These are phyloP conservation scores for Thera obeliscata DNA, from an alignment of 2,888 invertebrate species.

Conservation along the genomic window DNA sequence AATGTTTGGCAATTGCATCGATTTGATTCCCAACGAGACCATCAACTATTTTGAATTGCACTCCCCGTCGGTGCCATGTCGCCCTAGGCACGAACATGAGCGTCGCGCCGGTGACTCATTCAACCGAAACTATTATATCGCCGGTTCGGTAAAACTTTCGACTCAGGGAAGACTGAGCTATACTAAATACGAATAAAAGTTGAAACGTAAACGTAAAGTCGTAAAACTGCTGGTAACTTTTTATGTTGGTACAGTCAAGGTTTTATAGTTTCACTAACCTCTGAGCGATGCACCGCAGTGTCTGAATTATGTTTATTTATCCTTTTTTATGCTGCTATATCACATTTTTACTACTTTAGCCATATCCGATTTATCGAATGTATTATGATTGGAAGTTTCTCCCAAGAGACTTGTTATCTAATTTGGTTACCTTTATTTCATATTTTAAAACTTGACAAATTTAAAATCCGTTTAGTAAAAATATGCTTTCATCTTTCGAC, in stretches of 20 bases:
- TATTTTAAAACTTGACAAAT: too few relatives aligned
- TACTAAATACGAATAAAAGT: conserved; percentile 10
- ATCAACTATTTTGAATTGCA: conserved; percentile 60
- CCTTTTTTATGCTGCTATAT: conserved; percentile 5
- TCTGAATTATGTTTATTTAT: not conserved
- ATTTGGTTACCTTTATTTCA: too few relatives aligned
- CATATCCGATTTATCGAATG: not conserved
- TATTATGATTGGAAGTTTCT: not conserved
- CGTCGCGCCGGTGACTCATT: conserved; percentile 53
- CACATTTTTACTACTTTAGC: conserved; percentile 1
- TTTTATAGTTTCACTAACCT: conserved; percentile 16
- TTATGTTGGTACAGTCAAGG: conserved; percentile 4
- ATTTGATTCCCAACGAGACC: conserved; percentile 50
- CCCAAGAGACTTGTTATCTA: too few relatives aligned
- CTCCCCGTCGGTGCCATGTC: conserved; percentile 63
- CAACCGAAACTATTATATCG: conserved; percentile 32
- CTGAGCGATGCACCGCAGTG: conserved; percentile 5
- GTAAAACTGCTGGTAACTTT: conserved; percentile 11
- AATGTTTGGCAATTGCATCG: conserved; percentile 41
- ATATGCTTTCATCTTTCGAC: not conserved
- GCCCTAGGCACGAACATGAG: conserved; percentile 60
- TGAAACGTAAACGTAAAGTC: conserved; percentile 9
- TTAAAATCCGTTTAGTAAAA: not conserved
- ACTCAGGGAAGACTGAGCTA: conserved; percentile 17
- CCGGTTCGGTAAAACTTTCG: conserved; percentile 23